These are phyloP conservation scores for Dascillus cervinus DNA, from an alignment of 2,888 invertebrate genomes.

Conservation along the genomic window DNA sequence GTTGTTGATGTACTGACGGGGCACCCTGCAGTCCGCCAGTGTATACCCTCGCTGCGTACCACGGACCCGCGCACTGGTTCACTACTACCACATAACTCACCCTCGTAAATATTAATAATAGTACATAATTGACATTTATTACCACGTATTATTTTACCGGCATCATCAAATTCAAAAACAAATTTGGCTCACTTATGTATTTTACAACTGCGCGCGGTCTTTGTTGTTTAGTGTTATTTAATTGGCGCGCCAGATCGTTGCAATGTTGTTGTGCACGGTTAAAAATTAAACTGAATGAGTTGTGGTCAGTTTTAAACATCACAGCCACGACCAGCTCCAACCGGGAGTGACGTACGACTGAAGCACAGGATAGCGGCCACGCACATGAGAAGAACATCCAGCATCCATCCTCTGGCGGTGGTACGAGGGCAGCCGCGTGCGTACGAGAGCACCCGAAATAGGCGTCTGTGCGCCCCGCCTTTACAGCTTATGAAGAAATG, in stretches of 20 bases:
- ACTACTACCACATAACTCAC: slow-evolving; percentile 21
- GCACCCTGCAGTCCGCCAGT: slow-evolving; percentile 21
- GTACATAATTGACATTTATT: slow-evolving; percentile 21
- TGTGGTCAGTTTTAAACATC: no score
- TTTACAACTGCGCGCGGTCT: slow-evolving; percentile 3
- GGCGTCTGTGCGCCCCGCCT: slow-evolving; percentile 24
- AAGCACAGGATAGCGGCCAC: slow-evolving; percentile 31
- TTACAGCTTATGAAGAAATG: slow-evolving; percentile 23
- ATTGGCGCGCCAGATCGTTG: no score
- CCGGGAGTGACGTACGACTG: slow-evolving; percentile 29
- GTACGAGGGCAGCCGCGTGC: slow-evolving; percentile 41
- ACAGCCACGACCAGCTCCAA: slow-evolving; percentile 18
- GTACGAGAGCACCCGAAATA: slow-evolving; percentile 23
- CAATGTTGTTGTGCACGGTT: no score
- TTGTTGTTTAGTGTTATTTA: no score
- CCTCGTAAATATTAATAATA: slow-evolving; percentile 25
- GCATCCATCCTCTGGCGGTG: slow-evolving; percentile 30
- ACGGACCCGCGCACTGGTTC: slow-evolving; percentile 18
- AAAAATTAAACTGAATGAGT: no score
- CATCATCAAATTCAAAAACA: slow-evolving; percentile 1
- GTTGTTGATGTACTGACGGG: slow-evolving; percentile 22
- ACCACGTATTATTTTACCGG: slow-evolving; percentile 7
- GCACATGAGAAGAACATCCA: slow-evolving; percentile 28
- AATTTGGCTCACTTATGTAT: no score
- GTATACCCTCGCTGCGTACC: slow-evolving; percentile 19